Evolutionary conservation across 2,888 invertebrate species (phyloP), one percentile per base, ranked within the genome.

Genomic region (Tuta absoluta): DNA sequence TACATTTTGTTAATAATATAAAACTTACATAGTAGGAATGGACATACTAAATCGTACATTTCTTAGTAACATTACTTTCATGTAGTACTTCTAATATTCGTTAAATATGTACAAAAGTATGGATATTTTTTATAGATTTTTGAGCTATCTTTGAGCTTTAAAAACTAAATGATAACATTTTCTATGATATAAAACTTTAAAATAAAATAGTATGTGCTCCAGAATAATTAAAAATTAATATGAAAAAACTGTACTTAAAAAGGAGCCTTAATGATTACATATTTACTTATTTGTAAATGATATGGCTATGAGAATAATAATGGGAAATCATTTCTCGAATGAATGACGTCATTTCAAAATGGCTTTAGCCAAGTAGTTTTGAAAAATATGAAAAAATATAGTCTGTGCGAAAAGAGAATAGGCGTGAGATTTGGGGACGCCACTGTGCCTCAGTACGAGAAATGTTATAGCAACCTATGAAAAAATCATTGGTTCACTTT

Each of bases 141-240:
- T 91, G 91, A 91, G 91, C 91, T 90, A 78, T 82, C 85, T 91
- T 91, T 91, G 90, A 90, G 90, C 90, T 89, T 89, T 84, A 79
- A 81, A 82, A 89, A 88, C 85, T 87, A 89, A 87, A 84, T 73
- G 76, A 72, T 71, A 71, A 57, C 48, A 64, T 67, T 68, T 63
- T 48, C 65, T 41, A 41, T 8, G n/a, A 41, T 41, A 41, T 41
- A 64, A 70, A 67, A 68, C 66, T 65, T 64, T 19, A 62, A 63
- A 68, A 63, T 78, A 79, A 76, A 69, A 67, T 71, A 71, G 71
- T 78, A 68, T 68, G 24, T 67, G 77, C 79, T 76, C 77, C 71
- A 65, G 71, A 71, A 69, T 69, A n/a, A 72, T 68, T 67, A 68
- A 66, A 67, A 64, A 63, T 41, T 63, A 61, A 65, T 67, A 66